Evolutionary conservation across 2,888 invertebrate genomes (phyloP).

Genomic region (Apamea sordens): DNA sequence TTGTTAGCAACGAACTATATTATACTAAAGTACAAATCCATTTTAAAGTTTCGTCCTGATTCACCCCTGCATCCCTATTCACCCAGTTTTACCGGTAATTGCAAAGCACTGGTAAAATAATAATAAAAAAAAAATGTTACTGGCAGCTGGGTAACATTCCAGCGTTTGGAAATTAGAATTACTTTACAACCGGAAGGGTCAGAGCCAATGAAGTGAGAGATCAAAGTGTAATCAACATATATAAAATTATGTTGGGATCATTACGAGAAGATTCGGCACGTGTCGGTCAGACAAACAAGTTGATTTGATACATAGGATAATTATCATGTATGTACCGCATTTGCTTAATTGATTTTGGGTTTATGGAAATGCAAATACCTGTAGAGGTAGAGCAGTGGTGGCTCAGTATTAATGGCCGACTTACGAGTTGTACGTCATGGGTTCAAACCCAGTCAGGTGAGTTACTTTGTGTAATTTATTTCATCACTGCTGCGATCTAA

Average conservation of each 20-base stretch:
- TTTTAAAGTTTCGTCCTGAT: no score
- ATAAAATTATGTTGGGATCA: constrained; percentile 31
- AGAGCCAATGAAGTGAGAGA: constrained; percentile 49
- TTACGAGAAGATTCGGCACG: constrained; percentile 37
- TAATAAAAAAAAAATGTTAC: neutral
- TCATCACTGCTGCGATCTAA: neutral
- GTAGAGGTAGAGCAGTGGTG: neutral
- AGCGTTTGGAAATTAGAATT: constrained; percentile 38
- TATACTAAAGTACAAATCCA: no score
- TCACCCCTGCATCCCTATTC: no score
- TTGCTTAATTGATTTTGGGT: neutral
- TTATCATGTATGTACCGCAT: neutral
- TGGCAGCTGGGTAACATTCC: constrained; percentile 8
- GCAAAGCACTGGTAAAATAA: neutral
- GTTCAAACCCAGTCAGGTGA: neutral
- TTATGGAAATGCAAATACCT: neutral
- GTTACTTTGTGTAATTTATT: neutral
- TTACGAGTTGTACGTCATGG: neutral
- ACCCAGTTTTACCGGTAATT: no score
- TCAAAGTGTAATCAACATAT: constrained; percentile 60
- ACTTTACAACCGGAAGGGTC: constrained; percentile 39
- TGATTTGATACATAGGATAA: constrained; percentile 10
- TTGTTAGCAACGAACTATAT: no score
- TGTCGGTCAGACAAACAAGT: constrained; percentile 23
- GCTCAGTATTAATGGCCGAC: neutral